Percentiles rank a stretch among this genome's conserved stretches.
phyloP scores from a whole-genome alignment of 2,113 vertebrate species.

The Regulus satrapa region DNA sequence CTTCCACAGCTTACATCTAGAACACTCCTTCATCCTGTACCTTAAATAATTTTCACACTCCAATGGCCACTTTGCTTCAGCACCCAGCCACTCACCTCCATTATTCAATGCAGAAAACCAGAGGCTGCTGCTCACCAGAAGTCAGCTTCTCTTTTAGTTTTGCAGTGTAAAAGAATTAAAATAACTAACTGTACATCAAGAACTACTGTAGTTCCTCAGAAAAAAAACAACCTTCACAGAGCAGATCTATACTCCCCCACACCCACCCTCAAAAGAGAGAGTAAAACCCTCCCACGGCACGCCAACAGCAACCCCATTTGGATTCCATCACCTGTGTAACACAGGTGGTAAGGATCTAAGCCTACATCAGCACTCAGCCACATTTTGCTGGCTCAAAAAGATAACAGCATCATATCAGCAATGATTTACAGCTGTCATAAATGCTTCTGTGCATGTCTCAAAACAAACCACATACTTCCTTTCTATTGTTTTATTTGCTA shows the following conservation, averaged over 20 bases:
- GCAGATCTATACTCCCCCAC: rapidly evolving
- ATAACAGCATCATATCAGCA: background rate
- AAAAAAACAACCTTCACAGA: rapidly evolving
- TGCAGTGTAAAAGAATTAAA: background rate
- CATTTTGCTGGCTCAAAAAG: background rate
- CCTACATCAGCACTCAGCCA: background rate
- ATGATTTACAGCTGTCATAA: background rate
- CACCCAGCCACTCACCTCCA: background rate
- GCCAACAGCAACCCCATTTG: background rate
- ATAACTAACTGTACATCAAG: background rate
- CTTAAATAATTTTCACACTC: background rate
- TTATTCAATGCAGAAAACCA: background rate
- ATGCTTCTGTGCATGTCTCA: background rate
- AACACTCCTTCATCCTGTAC: background rate
- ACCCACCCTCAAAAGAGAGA: background rate
- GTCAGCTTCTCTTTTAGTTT: background rate
- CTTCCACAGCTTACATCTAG: background rate
- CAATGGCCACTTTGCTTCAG: background rate
- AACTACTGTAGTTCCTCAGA: rapidly evolving
- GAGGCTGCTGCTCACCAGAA: background rate
- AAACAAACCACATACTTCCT: background rate
- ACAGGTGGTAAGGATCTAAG: background rate
- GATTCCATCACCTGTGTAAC: background rate
- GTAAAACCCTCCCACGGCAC: background rate
- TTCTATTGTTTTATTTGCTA: background rate